Conservation (phyloP, 1,140 invertebrate species). For the Heliconius nattereri region DNA sequence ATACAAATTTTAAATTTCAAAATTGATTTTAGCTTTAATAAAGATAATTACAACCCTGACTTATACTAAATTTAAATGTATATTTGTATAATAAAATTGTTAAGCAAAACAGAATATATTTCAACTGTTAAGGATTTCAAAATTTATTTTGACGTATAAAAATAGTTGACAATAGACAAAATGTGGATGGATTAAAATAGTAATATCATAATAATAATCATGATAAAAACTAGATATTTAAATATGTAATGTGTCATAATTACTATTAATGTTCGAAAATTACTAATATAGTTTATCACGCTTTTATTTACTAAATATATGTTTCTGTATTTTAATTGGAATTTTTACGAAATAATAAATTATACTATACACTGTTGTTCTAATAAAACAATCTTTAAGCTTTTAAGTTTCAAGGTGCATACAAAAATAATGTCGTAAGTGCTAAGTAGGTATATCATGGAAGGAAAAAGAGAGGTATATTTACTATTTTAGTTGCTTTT, state of each 20-base stretch:
- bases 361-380: too few species aligned
- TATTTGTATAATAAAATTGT: not conserved
- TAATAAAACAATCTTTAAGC: too few species aligned
- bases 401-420: too few species aligned
- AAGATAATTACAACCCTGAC: not conserved
- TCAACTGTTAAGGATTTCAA: not conserved
- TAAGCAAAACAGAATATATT: not conserved
- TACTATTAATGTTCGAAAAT: not conserved
- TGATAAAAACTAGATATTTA: too few species aligned
- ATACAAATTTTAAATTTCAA: not conserved
- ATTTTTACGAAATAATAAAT: too few species aligned
- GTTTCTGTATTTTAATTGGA: not conserved
- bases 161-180: constrained; percentile 16
- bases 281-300: constrained; percentile 17
- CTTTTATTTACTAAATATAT: not conserved
- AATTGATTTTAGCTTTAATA: not conserved
- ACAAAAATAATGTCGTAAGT: too few species aligned
- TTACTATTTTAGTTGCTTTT: not conserved
- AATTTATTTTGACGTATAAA: constrained; percentile 8
- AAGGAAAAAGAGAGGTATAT: not conserved
- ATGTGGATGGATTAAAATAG: constrained; percentile 30
- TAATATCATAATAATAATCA: not conserved
- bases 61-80: not conserved
- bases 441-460: not conserved
- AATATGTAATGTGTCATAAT: not conserved